A percentile compares a stretch with the other conserved stretches of the same genome.
Conservation (phyloP, 2,113 vertebrate genomes). For the Psettodes erumei region DNA sequence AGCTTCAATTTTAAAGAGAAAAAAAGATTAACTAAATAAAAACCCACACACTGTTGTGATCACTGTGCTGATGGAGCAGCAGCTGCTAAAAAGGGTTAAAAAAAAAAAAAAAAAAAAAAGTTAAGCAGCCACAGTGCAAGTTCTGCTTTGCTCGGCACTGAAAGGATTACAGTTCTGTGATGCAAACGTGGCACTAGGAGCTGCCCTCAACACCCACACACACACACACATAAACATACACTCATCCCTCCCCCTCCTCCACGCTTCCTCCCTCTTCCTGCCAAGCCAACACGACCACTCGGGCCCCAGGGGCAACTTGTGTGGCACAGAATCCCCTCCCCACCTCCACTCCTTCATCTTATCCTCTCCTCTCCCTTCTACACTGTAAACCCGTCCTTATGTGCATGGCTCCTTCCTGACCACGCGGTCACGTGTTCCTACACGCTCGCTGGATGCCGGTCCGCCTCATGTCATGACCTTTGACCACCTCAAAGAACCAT, state of each 20-base stretch:
- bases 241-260: conserved; percentile 43
- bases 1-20: not conserved
- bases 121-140: conserved; percentile 8
- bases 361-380: not conserved
- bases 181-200: conserved; percentile 81
- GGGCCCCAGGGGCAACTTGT: conserved; percentile 75
- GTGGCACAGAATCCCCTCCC: conserved; percentile 64
- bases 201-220: conserved; percentile 43
- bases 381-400: not conserved
- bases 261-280: conserved; percentile 65
- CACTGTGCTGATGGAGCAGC: not conserved
- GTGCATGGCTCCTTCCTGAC: not conserved
- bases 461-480: not conserved
- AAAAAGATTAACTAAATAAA: too few relatives aligned
- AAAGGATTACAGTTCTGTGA: conserved; percentile 74
- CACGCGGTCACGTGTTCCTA: not conserved
- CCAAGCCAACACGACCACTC: conserved; percentile 64
- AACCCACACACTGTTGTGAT: not conserved
- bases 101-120: not conserved
- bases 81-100: not conserved
- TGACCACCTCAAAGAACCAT: not conserved
- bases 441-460: not conserved
- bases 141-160: conserved; percentile 49
- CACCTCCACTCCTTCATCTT: not conserved
- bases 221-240: conserved; percentile 22